Base-by-base conservation (phyloP, 1,140 invertebrate species). In the Latrodectus geometricus region DNA sequence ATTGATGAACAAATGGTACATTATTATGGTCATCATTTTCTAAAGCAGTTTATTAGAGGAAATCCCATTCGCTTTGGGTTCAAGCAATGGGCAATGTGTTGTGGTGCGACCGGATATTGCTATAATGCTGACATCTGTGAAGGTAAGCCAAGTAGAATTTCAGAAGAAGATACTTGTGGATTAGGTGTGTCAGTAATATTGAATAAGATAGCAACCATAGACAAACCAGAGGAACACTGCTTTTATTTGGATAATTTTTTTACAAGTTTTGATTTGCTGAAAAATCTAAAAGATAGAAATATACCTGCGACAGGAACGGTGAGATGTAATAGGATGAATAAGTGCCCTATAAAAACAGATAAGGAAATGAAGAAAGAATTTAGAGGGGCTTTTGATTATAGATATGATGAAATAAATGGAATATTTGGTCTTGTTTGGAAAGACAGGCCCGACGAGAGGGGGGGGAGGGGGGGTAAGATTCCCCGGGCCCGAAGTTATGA, bases 281-380 rank as follows among this genome's bases (percentile, higher is more conserved):
- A 75, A 75, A 75, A 75, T 75, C 73, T 75, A 75, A 75, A 75
- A 75, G 73, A 75, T 48, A 75, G 73, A 75, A 75, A 75, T 75
- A 75, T 75, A 75, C 73, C 73, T 75, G 73, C 50, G 73, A 75
- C 73, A 54, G 73, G 73, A 75, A 75, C 73, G 73, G 73, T 75
- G 73, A 68, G 66, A 68, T 68, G 66, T 68, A 68, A 68, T 68
- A 68, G 66, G 66, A 68, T 68, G 66, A 68, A 68, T 68, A 68
- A 68, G 66, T 68, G 66, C 66, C 66, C 66, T 68, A 68, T 68
- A 68, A 68, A 68, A 68, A 68, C 12, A 68, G 66, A 68, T 68
- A 68, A 68, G 66, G 66, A 68, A 68, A 68, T 68, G 66, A 68
- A 68, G 66, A 68, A 68, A 68, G 66, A 68, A 68, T 68, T 68